These are phyloP conservation scores for Leptatherina wallacei DNA, from an alignment of 2,797 vertebrate species.

Conservation along the genomic window DNA sequence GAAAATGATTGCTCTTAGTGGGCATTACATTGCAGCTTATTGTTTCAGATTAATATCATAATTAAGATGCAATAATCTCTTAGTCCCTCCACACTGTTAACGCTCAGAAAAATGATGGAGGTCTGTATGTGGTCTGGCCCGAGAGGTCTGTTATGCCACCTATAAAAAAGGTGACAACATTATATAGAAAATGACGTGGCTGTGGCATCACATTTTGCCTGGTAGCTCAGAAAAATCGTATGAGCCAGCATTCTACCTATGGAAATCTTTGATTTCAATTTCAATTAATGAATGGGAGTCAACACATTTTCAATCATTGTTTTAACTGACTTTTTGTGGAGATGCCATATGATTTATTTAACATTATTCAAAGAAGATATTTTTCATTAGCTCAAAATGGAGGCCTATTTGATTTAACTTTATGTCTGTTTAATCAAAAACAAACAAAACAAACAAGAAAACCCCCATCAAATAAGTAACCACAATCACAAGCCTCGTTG, in stretches of 20 bases:
- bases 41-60: no score
- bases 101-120: no score
- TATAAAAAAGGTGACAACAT: no score
- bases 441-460: no score
- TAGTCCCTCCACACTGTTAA: no score
- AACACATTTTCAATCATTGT: background rate
- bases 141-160: no score
- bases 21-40: no score
- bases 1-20: no score
- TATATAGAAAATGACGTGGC: no score
- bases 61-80: no score
- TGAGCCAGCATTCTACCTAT: background rate
- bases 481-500: background rate
- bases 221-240: background rate
- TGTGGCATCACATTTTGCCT: no score
- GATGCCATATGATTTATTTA: background rate
- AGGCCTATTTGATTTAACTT: background rate
- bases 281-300: background rate
- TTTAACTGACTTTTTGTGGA: background rate
- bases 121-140: no score
- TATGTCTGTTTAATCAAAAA: background rate
- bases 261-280: background rate
- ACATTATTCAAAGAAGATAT: background rate
- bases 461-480: background rate
- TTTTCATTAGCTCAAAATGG: background rate